Conservation (phyloP, 2,888 invertebrate species). For the Melieria crassipennis region DNA sequence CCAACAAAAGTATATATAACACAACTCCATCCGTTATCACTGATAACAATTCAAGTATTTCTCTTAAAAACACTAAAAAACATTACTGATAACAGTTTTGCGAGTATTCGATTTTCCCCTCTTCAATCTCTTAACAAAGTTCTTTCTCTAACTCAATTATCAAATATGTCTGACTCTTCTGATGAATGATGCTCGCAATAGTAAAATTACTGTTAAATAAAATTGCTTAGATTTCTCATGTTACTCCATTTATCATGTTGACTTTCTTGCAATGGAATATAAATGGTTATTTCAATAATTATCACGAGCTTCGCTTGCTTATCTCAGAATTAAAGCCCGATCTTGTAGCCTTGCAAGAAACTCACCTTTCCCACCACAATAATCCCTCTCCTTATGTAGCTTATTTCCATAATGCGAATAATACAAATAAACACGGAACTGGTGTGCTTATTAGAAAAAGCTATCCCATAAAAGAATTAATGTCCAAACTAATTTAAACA, state of each 20-base stretch:
- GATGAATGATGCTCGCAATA: constrained; percentile 1
- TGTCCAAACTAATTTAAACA: neutral
- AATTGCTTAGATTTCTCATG: neutral
- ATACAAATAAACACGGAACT: constrained; percentile 6
- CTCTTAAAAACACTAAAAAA: constrained; percentile 2
- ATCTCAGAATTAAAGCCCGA: too few relatives aligned
- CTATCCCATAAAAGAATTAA: neutral
- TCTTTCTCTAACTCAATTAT: constrained; percentile 9
- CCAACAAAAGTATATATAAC: neutral
- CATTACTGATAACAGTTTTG: constrained; percentile 1
- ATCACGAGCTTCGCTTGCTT: too few relatives aligned
- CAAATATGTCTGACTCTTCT: constrained; percentile 8
- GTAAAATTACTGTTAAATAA: neutral
- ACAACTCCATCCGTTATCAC: neutral
- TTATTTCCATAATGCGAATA: neutral
- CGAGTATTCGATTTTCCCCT: neutral
- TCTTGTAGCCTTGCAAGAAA: too few relatives aligned
- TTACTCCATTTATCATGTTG: too few relatives aligned
- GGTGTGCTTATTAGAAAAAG: constrained; percentile 9
- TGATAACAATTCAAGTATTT: neutral
- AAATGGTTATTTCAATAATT: too few relatives aligned
- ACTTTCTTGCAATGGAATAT: too few relatives aligned
- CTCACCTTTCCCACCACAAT: too few relatives aligned
- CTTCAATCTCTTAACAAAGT: constrained; percentile 16
- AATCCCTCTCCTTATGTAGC: neutral